Percentiles rank a stretch among this genome's conserved stretches.
Evolutionary conservation across 2,888 invertebrate genomes (phyloP).

Genomic region (Campaea margaritaria): DNA sequence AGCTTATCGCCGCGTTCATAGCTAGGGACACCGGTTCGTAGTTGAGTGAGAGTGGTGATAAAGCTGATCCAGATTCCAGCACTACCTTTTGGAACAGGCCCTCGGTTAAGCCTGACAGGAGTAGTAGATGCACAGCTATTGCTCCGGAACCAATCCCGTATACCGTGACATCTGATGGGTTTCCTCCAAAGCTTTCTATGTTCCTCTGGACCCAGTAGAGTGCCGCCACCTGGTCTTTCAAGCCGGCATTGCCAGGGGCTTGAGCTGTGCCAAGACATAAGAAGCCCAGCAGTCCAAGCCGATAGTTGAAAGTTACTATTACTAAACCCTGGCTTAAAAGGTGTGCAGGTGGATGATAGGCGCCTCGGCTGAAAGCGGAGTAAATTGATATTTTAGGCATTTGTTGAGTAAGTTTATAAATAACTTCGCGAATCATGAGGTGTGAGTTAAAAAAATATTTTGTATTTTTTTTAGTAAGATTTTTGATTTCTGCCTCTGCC

Average conservation of each 20-base stretch:
- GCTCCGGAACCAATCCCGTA: slow-evolving; percentile 75
- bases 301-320: slow-evolving; percentile 73
- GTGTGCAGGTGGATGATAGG: slow-evolving; percentile 56
- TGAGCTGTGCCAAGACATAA: slow-evolving; percentile 64
- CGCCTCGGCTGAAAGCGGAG: slow-evolving; percentile 67
- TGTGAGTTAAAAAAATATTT: no score
- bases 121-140: slow-evolving; percentile 63
- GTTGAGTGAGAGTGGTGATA: slow-evolving; percentile 63
- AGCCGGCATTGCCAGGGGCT: slow-evolving; percentile 72
- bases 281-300: slow-evolving; percentile 76
- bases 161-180: slow-evolving; percentile 66
- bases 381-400: not conserved
- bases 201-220: slow-evolving; percentile 76
- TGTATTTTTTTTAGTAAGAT: no score
- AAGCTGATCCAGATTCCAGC: slow-evolving; percentile 70
- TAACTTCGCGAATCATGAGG: no score
- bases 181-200: slow-evolving; percentile 72
- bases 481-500: no score
- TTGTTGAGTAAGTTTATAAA: no score
- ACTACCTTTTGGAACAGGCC: slow-evolving; percentile 70
- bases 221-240: slow-evolving; percentile 76
- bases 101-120: slow-evolving; percentile 62
- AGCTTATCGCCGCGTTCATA: slow-evolving; percentile 65
- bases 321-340: slow-evolving; percentile 62
- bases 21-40: slow-evolving; percentile 62